Evolutionary conservation across 2,113 vertebrate genomes (phyloP), one percentile per base, ranked within the genome.

Genomic region (Psettodes erumei): DNA sequence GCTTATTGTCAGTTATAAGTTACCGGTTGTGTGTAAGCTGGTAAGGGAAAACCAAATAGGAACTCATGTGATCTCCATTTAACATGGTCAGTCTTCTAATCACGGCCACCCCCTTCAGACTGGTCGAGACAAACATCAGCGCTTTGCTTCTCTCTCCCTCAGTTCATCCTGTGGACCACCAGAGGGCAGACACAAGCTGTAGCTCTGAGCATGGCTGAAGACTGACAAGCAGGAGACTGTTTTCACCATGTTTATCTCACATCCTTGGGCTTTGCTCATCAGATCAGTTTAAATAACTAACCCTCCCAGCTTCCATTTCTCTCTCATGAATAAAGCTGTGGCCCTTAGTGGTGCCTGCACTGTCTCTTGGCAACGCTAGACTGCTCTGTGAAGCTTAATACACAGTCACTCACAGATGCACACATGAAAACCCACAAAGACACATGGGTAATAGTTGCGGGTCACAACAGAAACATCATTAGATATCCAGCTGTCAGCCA

Each of bases 381-480:
- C 83, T 85, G 83, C 71, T 83, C 77, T 87, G 71, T 85, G 63
- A 86, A 86, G 81, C 84, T 77, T 74, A 75, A 85, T 51, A 68
- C 64, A 77, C 79, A 76, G 27, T 60, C 71, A 58, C 37, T 33
- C 67, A 54, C 62, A 35, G 4, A 70, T 58, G 54, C 75, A 69
- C 80, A 77, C 37, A 63, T 21, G 21, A 42, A 78, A 35, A 63
- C 54, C 25, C 71, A 48, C 69, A 59, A 10, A 63, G 53, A 60
- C 65, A 61, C 18, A 64, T n/a, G 76, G 79, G 74, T 92, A 89
- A 92, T 87, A 84, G 86, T 86, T 73, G 77, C 37, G 62, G 87
- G 86, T 92, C 87, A 88, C 77, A 87, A 85, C 71, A 85, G 84
- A 88, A 87, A 83, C 84, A 90, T 92, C 85, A 90, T 93, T 92